These are phyloP conservation scores for Asbolus verrucosus DNA, from an alignment of 1,140 invertebrate species.

Conservation along the genomic window DNA sequence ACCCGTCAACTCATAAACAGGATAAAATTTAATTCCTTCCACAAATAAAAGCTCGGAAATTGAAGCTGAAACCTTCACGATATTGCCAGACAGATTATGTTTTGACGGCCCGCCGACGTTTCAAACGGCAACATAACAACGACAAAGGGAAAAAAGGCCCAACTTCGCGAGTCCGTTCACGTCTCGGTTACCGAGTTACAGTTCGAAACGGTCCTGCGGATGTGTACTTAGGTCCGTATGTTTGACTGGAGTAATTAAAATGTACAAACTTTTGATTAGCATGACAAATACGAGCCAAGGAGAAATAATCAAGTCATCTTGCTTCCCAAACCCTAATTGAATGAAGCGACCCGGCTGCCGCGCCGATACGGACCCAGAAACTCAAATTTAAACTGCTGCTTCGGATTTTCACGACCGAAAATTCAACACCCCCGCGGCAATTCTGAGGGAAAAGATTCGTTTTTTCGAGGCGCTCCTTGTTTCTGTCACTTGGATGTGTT, in stretches of 20 bases:
- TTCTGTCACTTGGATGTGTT: too few species aligned
- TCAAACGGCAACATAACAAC: background rate
- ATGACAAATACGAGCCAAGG: conserved; percentile 40
- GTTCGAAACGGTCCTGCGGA: background rate
- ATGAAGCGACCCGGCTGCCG: conserved; percentile 30
- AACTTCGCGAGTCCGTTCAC: background rate
- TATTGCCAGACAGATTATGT: conserved; percentile 32
- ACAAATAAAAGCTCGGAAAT: conserved; percentile 39
- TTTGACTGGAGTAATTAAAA: conserved; percentile 35
- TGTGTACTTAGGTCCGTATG: conserved; percentile 38
- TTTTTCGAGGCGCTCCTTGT: too few species aligned
- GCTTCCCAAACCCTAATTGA: conserved; percentile 24
- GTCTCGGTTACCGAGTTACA: background rate
- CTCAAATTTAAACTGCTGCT: background rate
- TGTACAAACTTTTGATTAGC: conserved; percentile 44
- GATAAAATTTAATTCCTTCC: conserved; percentile 42
- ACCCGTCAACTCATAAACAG: conserved; percentile 39
- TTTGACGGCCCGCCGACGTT: conserved; percentile 14
- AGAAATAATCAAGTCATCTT: conserved; percentile 41
- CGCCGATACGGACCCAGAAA: conserved; percentile 13
- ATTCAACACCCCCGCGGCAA: too few species aligned
- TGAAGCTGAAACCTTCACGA: conserved; percentile 28
- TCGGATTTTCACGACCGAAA: background rate
- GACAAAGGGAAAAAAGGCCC: background rate
- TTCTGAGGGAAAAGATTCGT: too few species aligned